Evolutionary conservation across 2,113 vertebrate genomes (phyloP), one percentile per base, ranked within the genome.

Genomic region (Procavia capensis): DNA sequence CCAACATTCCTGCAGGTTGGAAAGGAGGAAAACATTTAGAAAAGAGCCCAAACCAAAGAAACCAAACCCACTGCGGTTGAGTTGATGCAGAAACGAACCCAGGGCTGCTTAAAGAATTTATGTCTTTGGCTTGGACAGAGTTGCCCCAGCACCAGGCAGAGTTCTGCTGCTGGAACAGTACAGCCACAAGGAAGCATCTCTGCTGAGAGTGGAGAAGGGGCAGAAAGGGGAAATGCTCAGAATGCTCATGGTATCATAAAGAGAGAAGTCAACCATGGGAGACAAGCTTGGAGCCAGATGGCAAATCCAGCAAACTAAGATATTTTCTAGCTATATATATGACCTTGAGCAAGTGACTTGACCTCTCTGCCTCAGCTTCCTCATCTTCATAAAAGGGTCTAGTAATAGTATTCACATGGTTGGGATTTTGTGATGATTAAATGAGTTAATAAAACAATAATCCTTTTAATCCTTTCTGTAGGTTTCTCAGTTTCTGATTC

Each of bases 151-250:
- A 45, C 66, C 75, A 80, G 45, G 85, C 81, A 74, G 54, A 88
- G n/a, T 34, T 94, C 86, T 89, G 50, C 76, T 78, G 70, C 59
- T n/a, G 36, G 41, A 70, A 89, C 59, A 64, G 80, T 66, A 85
- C 24, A n/a, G 61, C 59, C 45, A 24, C 61, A 24, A 70, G 29
- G 39, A 88, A 87, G 39, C 45, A 5, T 0, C 2, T 74, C 81
- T 61, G 39, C 75, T 66, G 8, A 92, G 75, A 57, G 34, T 10
- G 43, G 11, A 68, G 29, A 86, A 47, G 41, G 19, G 27, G 16
- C 45, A 54, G 43, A 70, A 34, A 45, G 59, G 41, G 36, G 59
- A 64, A 72, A 22, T 8, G n/a, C 31, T 57, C 57, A 54, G 90
- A 74, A 25, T n/a, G 54, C 34, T 80, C 68, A 9, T 6, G 16